Evolutionary conservation across 1,140 invertebrate genomes (phyloP).

Genomic region (Sarcophaga peregrina): DNA sequence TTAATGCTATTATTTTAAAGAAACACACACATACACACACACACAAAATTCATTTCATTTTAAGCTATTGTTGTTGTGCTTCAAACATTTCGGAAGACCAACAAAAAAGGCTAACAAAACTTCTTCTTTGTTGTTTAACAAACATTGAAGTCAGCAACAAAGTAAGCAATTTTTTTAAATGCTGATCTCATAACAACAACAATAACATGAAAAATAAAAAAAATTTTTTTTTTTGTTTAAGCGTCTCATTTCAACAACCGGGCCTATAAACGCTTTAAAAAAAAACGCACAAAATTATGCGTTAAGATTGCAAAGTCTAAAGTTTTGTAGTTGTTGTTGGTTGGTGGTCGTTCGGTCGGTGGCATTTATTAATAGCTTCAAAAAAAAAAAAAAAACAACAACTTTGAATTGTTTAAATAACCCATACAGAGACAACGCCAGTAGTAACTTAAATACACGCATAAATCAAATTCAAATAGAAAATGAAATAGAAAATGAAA

Average conservation of each 20-base stretch:
- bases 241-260: not conserved
- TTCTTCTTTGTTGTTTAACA: too few relatives aligned
- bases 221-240: not conserved
- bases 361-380: too few relatives aligned
- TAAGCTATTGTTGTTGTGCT: not conserved
- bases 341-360: not conserved
- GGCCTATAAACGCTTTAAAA: not conserved
- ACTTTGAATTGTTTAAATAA: too few relatives aligned
- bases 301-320: slow-evolving; percentile 40
- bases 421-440: not conserved
- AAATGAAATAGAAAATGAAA: slow-evolving; percentile 49
- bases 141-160: too few relatives aligned
- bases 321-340: not conserved
- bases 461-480: slow-evolving; percentile 53
- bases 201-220: not conserved
- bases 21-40: not conserved
- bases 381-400: too few relatives aligned
- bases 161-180: not conserved
- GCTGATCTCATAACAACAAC: slow-evolving; percentile 16
- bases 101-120: too few relatives aligned
- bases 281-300: slow-evolving; percentile 39
- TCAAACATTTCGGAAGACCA: too few relatives aligned
- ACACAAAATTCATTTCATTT: not conserved
- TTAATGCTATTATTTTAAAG: not conserved
- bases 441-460: slow-evolving; percentile 2